phyloP scores from a whole-genome alignment of 1,140 invertebrate genomes.

The Alviniconcha marisindica region DNA sequence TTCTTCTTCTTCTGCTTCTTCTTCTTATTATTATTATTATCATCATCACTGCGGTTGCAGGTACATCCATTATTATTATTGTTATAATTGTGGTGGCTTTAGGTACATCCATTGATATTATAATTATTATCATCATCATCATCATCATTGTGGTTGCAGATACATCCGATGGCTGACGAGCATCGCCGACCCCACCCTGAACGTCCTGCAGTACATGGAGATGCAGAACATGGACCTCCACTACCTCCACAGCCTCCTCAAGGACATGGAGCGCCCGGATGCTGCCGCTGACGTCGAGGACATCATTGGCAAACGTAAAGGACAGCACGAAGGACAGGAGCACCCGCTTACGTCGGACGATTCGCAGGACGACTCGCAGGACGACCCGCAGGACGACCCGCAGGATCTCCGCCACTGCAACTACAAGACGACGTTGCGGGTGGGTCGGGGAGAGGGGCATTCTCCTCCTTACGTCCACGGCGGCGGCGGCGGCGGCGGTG shows the following conservation, averaged over 20 bases:
- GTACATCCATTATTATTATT: too few species aligned
- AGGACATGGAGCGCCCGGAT: conserved; percentile 36
- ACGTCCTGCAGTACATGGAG: conserved; percentile 38
- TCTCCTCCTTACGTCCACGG: neutral
- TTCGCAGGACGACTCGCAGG: neutral
- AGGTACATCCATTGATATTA: neutral
- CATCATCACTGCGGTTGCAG: too few species aligned
- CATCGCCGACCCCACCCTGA: conserved; percentile 30
- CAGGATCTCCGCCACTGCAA: neutral
- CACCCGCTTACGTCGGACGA: too few species aligned
- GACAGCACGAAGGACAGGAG: too few species aligned
- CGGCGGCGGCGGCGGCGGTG: neutral
- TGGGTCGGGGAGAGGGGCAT: neutral
- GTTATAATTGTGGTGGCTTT: too few species aligned
- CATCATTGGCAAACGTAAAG: conserved; percentile 4
- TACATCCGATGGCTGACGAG: conserved; percentile 27
- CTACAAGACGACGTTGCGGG: neutral
- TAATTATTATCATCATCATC: neutral
- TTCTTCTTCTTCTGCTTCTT: too few species aligned
- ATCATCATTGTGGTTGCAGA: neutral
- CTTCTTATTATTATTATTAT: too few species aligned
- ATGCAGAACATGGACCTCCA: neutral
- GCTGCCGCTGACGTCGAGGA: conserved; percentile 5
- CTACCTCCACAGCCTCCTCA: conserved; percentile 3
- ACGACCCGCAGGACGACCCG: neutral